These are phyloP conservation scores for Petromus typicus DNA, from an alignment of 2,113 vertebrate genomes.

Conservation along the genomic window DNA sequence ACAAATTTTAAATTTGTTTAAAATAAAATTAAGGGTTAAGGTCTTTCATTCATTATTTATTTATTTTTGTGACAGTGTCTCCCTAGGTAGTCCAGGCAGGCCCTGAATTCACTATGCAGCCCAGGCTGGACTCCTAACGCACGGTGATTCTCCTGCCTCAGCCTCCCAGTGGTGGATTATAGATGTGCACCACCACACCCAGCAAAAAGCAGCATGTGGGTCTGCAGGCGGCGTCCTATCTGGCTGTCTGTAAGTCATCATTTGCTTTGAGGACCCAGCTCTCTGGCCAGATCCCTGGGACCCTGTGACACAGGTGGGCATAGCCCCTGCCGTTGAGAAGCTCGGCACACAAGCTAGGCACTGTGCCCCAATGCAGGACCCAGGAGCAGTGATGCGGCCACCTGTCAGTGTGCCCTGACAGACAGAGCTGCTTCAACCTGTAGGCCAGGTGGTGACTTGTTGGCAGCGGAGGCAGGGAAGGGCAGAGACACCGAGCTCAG, in stretches of 20 bases:
- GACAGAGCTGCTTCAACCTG: rapidly evolving
- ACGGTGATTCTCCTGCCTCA: not conserved
- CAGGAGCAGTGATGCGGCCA: not conserved
- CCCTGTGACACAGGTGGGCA: not conserved
- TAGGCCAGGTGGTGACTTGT: rapidly evolving
- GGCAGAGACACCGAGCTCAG: not conserved
- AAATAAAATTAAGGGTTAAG: no score
- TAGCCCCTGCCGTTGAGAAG: not conserved
- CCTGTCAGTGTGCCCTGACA: not conserved
- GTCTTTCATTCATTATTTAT: no score
- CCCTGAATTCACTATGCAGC: no score
- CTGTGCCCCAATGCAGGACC: not conserved
- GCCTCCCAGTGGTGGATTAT: not conserved
- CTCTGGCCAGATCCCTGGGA: not conserved
- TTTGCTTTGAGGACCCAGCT: not conserved
- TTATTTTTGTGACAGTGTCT: not conserved
- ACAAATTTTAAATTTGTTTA: no score
- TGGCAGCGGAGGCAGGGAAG: not conserved
- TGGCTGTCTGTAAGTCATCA: not conserved
- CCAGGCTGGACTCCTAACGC: not conserved
- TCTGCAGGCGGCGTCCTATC: rapidly evolving
- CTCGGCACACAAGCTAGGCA: not conserved
- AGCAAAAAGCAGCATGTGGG: rapidly evolving
- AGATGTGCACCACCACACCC: not conserved
- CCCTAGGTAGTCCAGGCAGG: not conserved